phyloP scores from a whole-genome alignment of 2,113 vertebrate species.

The Gymnorhina tibicen region DNA sequence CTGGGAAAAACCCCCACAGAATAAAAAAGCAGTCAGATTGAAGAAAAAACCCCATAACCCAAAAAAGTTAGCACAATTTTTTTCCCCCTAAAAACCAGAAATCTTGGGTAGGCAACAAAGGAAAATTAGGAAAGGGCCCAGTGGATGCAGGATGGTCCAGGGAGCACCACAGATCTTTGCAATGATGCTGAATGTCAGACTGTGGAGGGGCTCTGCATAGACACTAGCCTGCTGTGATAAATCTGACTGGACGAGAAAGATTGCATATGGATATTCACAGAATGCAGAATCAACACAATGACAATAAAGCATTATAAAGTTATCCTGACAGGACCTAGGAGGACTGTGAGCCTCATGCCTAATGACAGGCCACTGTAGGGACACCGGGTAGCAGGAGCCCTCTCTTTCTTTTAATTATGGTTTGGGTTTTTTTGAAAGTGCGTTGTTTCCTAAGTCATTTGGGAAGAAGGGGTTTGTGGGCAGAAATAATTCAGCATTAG shows the following conservation, averaged over 20 bases:
- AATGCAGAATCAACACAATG: background rate
- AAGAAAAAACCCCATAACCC: accelerated
- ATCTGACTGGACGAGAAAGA: background rate
- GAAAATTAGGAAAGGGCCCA: background rate
- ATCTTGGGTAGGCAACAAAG: background rate
- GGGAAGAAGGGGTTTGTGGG: background rate
- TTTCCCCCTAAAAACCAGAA: background rate
- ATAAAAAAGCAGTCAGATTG: background rate
- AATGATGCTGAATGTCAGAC: background rate
- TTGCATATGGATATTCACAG: background rate
- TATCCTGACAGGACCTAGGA: background rate
- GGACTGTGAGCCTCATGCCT: background rate
- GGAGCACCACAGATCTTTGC: background rate
- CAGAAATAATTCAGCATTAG: conserved; percentile 49
- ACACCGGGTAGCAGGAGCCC: background rate
- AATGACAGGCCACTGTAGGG: background rate
- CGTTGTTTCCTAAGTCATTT: background rate
- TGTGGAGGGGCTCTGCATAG: background rate
- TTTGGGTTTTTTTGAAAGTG: background rate
- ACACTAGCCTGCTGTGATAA: background rate
- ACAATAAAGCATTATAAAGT: background rate
- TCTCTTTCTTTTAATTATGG: background rate
- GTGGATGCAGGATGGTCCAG: background rate
- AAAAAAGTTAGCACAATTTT: background rate
- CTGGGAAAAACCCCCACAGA: background rate